These are phyloP conservation scores for Chydorus sphaericus DNA, from an alignment of 2,888 invertebrate genomes.

Conservation along the genomic window DNA sequence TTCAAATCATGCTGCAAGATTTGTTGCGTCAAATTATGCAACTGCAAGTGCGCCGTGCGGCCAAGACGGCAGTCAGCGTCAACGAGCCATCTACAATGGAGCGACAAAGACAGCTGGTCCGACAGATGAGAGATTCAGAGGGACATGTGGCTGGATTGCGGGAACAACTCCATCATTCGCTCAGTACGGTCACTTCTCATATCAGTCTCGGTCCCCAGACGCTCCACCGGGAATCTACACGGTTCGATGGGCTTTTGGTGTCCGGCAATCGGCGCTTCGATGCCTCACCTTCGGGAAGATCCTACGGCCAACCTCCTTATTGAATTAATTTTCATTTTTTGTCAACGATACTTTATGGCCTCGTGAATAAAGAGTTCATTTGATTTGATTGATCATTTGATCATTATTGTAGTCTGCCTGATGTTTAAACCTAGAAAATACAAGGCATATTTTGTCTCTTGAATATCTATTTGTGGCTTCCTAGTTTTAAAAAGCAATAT, in stretches of 20 bases:
- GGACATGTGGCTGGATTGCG: neutral
- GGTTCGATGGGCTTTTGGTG: conserved; percentile 2
- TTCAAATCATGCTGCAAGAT: conserved; percentile 3
- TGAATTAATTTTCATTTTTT: too few species aligned
- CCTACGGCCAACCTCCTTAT: too few species aligned
- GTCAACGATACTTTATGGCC: too few species aligned
- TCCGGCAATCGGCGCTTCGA: neutral
- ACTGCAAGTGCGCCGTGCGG: neutral
- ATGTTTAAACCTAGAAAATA: too few species aligned
- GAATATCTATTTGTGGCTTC: too few species aligned
- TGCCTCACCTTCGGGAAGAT: neutral
- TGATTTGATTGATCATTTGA: too few species aligned
- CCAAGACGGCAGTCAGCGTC: neutral
- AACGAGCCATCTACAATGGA: conserved; percentile 1
- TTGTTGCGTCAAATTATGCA: conserved; percentile 8
- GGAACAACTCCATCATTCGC: neutral
- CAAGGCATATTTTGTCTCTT: too few species aligned
- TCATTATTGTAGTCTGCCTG: too few species aligned
- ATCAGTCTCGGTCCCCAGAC: neutral
- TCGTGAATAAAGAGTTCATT: too few species aligned
- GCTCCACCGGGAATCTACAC: neutral
- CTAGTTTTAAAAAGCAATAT: too few species aligned
- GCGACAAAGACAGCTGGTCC: neutral
- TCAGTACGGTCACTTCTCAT: conserved; percentile 2
- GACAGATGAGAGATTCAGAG: neutral